A percentile compares a stretch with the other conserved stretches of the same genome.
These are phyloP conservation scores for Hartigia nigra DNA, from an alignment of 2,888 invertebrate species.

Conservation along the genomic window DNA sequence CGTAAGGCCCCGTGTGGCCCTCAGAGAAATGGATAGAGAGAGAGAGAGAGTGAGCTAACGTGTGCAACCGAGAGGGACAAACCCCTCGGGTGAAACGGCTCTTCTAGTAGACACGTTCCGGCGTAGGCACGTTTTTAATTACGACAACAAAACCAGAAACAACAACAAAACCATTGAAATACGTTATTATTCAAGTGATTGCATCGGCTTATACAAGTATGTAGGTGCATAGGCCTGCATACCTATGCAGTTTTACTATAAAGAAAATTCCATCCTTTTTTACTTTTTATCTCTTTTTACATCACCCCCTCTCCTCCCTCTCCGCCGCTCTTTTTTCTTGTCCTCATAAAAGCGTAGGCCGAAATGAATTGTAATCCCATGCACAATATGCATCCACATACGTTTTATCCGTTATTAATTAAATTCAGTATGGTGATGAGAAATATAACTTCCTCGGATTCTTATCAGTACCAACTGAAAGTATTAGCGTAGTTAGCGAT, in stretches of 20 bases:
- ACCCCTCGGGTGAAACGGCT: not conserved
- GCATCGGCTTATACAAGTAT: not conserved
- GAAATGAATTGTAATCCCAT: slow-evolving; percentile 9
- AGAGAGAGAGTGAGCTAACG: not conserved
- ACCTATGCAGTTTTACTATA: not conserved
- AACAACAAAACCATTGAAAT: slow-evolving; percentile 8
- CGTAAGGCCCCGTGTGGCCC: not conserved
- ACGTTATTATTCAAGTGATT: slow-evolving; percentile 17
- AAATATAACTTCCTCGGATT: not conserved
- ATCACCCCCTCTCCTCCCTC: too few relatives aligned
- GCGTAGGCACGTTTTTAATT: slow-evolving; percentile 16
- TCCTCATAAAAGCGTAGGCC: slow-evolving; percentile 7
- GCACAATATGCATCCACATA: not conserved
- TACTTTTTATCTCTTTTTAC: not conserved
- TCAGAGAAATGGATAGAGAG: not conserved
- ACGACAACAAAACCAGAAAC: slow-evolving; percentile 19
- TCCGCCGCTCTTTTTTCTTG: not conserved
- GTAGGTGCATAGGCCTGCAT: not conserved
- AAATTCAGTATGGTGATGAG: not conserved
- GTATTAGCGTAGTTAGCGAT: not conserved
- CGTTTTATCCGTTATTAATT: not conserved
- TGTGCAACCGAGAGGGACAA: not conserved
- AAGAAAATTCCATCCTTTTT: slow-evolving; percentile 10
- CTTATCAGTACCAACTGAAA: not conserved
- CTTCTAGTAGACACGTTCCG: slow-evolving; percentile 9